phyloP scores from a whole-genome alignment of 1,140 invertebrate species.

The Zaprionus capensis region DNA sequence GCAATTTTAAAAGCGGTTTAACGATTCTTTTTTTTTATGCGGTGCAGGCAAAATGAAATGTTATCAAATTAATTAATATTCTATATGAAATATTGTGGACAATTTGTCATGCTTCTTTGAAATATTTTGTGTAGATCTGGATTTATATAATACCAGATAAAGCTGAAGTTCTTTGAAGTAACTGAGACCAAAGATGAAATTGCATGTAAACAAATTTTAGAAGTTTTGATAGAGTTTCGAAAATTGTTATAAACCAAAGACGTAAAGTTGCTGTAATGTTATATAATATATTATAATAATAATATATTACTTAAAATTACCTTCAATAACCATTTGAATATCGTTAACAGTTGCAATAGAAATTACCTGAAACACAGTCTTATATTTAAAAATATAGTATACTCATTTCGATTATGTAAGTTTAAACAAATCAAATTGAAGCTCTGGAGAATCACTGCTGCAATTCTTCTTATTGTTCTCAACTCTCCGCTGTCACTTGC shows the following conservation, averaged over 20 bases:
- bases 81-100: neutral
- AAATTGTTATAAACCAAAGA: too few relatives aligned
- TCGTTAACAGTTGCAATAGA: too few relatives aligned
- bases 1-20: constrained; percentile 27
- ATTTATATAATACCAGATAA: neutral
- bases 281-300: too few relatives aligned
- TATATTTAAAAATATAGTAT: too few relatives aligned
- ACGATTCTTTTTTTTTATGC: constrained; percentile 1
- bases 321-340: too few relatives aligned
- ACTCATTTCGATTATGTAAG: too few relatives aligned
- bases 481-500: neutral
- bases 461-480: neutral
- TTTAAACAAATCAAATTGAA: neutral
- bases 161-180: neutral
- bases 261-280: too few relatives aligned
- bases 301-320: too few relatives aligned
- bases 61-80: constrained; percentile 8
- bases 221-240: too few relatives aligned
- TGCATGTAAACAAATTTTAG: neutral
- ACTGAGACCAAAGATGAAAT: neutral
- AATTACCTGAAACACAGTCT: too few relatives aligned
- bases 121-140: neutral
- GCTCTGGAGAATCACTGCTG: neutral
- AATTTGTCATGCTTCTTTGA: neutral
- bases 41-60: neutral